A percentile compares a stretch with the other conserved stretches of the same genome.
phyloP scores from a whole-genome alignment of 2,113 vertebrate species.

The Oreochromis spilurus region DNA sequence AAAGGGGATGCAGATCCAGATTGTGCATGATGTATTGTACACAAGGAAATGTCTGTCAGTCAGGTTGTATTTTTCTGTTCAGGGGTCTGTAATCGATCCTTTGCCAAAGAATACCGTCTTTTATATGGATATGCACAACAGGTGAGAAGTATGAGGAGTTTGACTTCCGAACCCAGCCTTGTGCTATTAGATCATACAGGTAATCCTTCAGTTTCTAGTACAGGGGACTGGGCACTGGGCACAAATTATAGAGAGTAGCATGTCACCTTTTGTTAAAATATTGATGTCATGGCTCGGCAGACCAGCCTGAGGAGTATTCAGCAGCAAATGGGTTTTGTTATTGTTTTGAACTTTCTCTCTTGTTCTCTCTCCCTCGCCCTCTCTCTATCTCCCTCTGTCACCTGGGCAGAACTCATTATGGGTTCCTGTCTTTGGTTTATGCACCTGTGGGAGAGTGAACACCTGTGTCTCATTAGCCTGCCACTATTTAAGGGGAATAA shows the following conservation, averaged over 20 bases:
- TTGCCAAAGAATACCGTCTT: background rate
- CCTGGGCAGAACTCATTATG: background rate
- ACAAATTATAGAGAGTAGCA: background rate
- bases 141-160: background rate
- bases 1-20: slow-evolving; percentile 2
- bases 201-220: background rate
- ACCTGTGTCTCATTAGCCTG: background rate
- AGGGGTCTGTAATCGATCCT: background rate
- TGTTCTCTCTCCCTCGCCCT: background rate
- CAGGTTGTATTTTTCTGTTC: background rate
- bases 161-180: background rate
- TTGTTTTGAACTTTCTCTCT: background rate
- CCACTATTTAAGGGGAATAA: background rate
- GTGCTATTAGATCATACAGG: background rate
- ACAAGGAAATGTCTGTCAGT: background rate
- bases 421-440: background rate
- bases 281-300: background rate
- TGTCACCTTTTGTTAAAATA: background rate
- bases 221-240: background rate
- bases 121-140: background rate
- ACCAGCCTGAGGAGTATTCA: background rate
- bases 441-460: background rate
- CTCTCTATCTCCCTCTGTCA: background rate
- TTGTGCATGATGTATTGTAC: background rate
- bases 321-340: background rate